Evolutionary conservation across 2,113 vertebrate species (phyloP).

Genomic region (Xenotilapia leptura): DNA sequence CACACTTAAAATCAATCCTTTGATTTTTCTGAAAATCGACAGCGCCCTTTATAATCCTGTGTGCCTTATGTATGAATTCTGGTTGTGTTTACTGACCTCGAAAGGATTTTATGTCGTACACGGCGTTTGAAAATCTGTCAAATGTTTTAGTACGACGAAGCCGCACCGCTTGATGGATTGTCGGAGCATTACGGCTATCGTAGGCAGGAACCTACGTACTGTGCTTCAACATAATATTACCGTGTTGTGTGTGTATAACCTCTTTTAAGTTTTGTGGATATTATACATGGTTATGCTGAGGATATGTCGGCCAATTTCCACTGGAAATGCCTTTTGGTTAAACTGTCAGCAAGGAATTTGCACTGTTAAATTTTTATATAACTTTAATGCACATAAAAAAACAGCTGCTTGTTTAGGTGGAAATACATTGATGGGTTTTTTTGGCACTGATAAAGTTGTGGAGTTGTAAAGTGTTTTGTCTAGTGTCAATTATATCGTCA

Average conservation of each 20-base stretch:
- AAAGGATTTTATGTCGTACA: too few relatives aligned
- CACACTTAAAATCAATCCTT: too few relatives aligned
- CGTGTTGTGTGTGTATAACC: neutral
- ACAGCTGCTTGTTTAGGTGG: rapidly evolving
- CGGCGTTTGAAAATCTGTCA: rapidly evolving
- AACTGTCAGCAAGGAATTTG: rapidly evolving
- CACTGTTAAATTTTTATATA: rapidly evolving
- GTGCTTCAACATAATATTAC: neutral
- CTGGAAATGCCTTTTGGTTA: neutral
- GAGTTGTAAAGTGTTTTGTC: neutral
- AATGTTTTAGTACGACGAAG: rapidly evolving
- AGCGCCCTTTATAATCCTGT: too few relatives aligned
- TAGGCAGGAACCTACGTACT: rapidly evolving
- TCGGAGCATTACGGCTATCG: rapidly evolving
- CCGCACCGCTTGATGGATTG: rapidly evolving
- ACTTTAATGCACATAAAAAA: neutral
- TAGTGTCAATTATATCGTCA: rapidly evolving
- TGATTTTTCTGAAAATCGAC: too few relatives aligned
- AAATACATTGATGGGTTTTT: rapidly evolving
- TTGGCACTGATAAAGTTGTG: rapidly evolving
- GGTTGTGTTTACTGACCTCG: too few relatives aligned
- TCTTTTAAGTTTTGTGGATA: neutral
- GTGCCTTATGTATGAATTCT: too few relatives aligned
- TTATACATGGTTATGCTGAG: neutral
- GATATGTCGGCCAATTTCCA: rapidly evolving